Base-by-base conservation (phyloP, 92 coral and sea anemone species). In the Palythoa grandiflora region DNA sequence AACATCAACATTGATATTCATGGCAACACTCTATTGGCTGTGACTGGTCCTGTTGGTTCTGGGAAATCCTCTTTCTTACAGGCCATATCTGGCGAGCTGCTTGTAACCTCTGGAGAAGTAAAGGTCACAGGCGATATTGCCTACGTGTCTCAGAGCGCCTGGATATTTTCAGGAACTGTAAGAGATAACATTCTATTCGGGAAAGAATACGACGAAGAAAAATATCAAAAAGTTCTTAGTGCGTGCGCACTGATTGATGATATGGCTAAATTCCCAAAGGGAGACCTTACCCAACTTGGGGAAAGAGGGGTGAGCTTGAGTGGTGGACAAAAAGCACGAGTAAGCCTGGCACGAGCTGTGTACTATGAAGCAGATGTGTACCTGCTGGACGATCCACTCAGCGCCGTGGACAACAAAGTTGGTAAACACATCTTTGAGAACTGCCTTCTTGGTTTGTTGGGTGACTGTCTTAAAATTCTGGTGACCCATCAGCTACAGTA, bases 281-380 rank as follows among this genome's bases (percentile, higher is more conserved):
- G 79, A 19, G 79, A 75, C 36, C 79, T 75, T 60, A 75, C 79
- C 5, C 79, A 75, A 19, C 59, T 75, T 21, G 79, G 79, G 79
- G 79, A 75, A 50, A 55, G 79, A 75, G 79, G 79, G 0, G 79
- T 48, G 10, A 75, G 79, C 19, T 75, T 75, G 60, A 75, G 79
- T 75, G 79, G 79, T 36, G 79, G 79, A 8, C 79, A 75, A 36
- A 75, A 75, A 44, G 60, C 79, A n/a, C 79, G 79, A 19, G 79
- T 75, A 4, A 75, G 79, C 60, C 79, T 75, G 79, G 79, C 79
- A 75, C 79, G 79, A 50, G 79, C 79, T 47, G 79, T 75, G 79
- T 75, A 75, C 35, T 75, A 48, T 19, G 79, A 75, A n/a, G 61
- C 79, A 1, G 79, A 75, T 47, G 14, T 75, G 16, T 75, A 75